phyloP scores from a whole-genome alignment of 2,888 invertebrate genomes.

The Eilema depressum region DNA sequence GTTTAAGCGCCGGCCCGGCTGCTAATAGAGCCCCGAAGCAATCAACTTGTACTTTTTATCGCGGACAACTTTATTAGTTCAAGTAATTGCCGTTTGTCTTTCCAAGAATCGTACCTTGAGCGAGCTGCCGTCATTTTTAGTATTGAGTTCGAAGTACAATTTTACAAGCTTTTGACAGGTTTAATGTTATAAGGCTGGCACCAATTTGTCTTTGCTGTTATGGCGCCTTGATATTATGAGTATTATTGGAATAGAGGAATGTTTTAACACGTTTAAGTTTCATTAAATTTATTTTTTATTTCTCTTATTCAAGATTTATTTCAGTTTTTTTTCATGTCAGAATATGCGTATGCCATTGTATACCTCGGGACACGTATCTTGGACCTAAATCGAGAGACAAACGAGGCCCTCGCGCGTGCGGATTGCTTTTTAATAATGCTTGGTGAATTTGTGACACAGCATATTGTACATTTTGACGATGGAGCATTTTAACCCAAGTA shows the following conservation, averaged over 20 bases:
- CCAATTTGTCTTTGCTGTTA: constrained; percentile 1
- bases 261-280: neutral
- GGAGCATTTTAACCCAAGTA: no score
- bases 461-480: no score
- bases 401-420: no score
- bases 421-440: no score
- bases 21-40: constrained; percentile 9
- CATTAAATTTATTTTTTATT: neutral
- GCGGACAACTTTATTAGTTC: constrained; percentile 20
- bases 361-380: no score
- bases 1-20: neutral
- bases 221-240: neutral
- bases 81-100: constrained; percentile 18
- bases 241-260: neutral
- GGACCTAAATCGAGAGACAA: no score
- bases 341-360: neutral
- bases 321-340: neutral
- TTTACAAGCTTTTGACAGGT: constrained; percentile 7
- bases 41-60: constrained; percentile 22
- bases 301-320: neutral
- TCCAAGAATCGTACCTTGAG: constrained; percentile 8
- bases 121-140: neutral
- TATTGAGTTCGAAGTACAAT: neutral
- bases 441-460: no score
- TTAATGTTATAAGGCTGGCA: constrained; percentile 3